phyloP scores from a whole-genome alignment of 2,797 vertebrate genomes.

The Nyctalus aviator region DNA sequence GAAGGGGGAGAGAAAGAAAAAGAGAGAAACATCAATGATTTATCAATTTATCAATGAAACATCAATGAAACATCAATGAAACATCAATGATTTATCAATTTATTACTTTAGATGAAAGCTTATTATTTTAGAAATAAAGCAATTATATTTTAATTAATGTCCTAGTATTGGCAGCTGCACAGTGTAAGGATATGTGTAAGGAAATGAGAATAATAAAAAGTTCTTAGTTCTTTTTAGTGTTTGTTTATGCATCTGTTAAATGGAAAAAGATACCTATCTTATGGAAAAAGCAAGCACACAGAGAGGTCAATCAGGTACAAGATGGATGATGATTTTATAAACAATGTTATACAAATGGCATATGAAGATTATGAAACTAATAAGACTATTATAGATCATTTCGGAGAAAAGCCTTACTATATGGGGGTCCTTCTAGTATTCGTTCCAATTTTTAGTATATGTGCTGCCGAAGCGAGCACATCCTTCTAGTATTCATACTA shows the following conservation, averaged over 20 bases:
- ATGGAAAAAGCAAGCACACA: neutral
- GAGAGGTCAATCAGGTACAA: neutral
- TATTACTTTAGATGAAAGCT: neutral
- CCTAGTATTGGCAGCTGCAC: neutral
- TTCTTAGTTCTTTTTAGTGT: neutral
- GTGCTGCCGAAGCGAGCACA: too few relatives aligned
- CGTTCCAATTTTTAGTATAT: too few relatives aligned
- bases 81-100: too few relatives aligned
- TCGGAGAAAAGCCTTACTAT: conserved; percentile 38
- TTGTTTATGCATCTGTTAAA: neutral
- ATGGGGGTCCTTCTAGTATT: neutral
- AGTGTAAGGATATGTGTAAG: neutral
- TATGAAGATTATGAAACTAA: conserved; percentile 1
- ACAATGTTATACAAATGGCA: neutral
- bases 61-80: too few relatives aligned
- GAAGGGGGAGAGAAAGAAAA: too few relatives aligned
- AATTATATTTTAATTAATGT: neutral
- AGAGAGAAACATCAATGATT: too few relatives aligned
- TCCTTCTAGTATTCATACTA: neutral
- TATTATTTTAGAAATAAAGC: neutral
- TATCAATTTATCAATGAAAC: too few relatives aligned
- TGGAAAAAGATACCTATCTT: conserved; percentile 29
- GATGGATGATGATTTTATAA: neutral
- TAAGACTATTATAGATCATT: neutral
- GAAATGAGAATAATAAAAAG: neutral